phyloP scores from a whole-genome alignment of 2,888 invertebrate species.

The Drosophila atripex region DNA sequence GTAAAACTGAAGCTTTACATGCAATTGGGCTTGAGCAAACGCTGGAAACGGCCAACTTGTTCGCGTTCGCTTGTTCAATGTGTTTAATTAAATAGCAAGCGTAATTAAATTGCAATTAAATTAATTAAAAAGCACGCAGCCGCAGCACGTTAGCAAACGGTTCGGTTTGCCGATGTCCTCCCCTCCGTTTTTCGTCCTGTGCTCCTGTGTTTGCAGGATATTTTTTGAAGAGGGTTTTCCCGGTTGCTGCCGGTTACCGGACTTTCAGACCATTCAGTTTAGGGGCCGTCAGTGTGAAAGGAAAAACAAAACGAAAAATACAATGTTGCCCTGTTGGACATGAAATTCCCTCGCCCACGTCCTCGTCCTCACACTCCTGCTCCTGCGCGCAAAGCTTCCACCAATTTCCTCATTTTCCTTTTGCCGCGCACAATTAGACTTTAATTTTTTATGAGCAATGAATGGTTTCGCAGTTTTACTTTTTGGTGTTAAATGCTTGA shows the following conservation, averaged over 20 bases:
- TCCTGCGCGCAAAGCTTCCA: neutral
- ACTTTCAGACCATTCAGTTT: slow-evolving; percentile 58
- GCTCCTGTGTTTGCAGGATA: slow-evolving; percentile 13
- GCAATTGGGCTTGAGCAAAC: slow-evolving; percentile 59
- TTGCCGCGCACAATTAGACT: slow-evolving; percentile 66
- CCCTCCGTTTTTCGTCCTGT: slow-evolving; percentile 32
- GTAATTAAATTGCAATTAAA: slow-evolving; percentile 82
- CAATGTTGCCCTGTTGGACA: slow-evolving; percentile 46
- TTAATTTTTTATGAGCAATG: slow-evolving; percentile 76
- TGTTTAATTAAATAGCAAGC: slow-evolving; percentile 81
- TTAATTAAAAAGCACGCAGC: slow-evolving; percentile 81
- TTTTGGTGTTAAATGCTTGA: slow-evolving; percentile 75
- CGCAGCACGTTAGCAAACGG: slow-evolving; percentile 47
- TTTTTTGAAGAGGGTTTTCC: slow-evolving; percentile 61
- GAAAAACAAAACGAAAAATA: slow-evolving; percentile 60
- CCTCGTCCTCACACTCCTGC: neutral
- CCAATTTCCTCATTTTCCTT: slow-evolving; percentile 17
- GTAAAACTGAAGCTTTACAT: slow-evolving; percentile 55
- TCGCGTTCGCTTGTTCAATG: slow-evolving; percentile 68
- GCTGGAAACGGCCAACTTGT: slow-evolving; percentile 46
- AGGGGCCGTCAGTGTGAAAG: slow-evolving; percentile 52
- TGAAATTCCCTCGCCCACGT: slow-evolving; percentile 15
- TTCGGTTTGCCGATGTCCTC: slow-evolving; percentile 36
- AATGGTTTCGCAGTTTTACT: slow-evolving; percentile 70
- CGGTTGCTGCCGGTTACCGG: slow-evolving; percentile 9